These are phyloP conservation scores for Eugnorisma glareosa DNA, from an alignment of 2,888 invertebrate genomes.

Conservation along the genomic window DNA sequence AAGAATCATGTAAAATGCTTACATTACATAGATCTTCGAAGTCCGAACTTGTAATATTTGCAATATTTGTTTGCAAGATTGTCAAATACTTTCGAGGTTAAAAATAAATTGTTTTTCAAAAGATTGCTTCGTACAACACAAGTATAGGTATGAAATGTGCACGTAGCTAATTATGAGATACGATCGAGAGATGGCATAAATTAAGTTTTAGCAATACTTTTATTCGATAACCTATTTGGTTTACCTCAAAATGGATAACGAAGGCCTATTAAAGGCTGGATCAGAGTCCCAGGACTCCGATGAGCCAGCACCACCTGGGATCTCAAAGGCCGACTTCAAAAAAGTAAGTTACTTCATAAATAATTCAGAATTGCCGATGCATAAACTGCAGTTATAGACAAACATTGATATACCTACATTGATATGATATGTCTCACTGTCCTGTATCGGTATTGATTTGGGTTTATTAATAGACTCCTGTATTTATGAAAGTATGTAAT, in stretches of 20 bases:
- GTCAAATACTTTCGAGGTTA: slow-evolving; percentile 35
- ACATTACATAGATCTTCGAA: neutral
- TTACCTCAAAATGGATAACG: slow-evolving; percentile 68
- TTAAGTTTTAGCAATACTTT: slow-evolving; percentile 11
- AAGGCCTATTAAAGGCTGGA: slow-evolving; percentile 63
- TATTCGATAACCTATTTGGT: slow-evolving; percentile 24
- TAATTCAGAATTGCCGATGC: slow-evolving; percentile 26
- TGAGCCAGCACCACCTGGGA: slow-evolving; percentile 70
- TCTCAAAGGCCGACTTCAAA: slow-evolving; percentile 54
- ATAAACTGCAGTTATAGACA: slow-evolving; percentile 30
- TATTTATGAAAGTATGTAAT: neutral
- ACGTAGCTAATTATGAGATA: neutral
- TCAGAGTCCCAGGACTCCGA: slow-evolving; percentile 75
- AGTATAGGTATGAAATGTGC: neutral
- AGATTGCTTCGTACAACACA: neutral
- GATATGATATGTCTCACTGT: slow-evolving; percentile 8
- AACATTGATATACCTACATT: slow-evolving; percentile 24
- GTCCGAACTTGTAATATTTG: neutral
- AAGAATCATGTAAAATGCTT: slow-evolving; percentile 10
- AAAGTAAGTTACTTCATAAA: slow-evolving; percentile 62
- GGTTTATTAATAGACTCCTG: slow-evolving; percentile 37
- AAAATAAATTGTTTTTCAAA: slow-evolving; percentile 7
- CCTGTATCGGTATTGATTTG: slow-evolving; percentile 55
- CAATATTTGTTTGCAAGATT: slow-evolving; percentile 24
- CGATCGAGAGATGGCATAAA: slow-evolving; percentile 4